These are phyloP conservation scores for Athene noctua DNA, from an alignment of 2,113 vertebrate species.

Conservation along the genomic window DNA sequence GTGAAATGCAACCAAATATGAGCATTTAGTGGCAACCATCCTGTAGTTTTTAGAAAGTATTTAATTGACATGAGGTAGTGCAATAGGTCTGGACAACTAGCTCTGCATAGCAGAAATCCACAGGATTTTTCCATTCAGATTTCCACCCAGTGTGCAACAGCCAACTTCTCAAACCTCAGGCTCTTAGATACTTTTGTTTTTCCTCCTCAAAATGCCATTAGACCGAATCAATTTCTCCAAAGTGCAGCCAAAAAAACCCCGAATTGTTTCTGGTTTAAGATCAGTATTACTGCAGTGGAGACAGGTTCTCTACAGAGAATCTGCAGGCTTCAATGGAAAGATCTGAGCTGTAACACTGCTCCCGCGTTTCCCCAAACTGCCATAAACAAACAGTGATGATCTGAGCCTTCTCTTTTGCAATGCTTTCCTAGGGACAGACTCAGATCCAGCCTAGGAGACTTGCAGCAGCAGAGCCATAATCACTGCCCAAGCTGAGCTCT, in stretches of 20 bases:
- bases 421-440: not conserved
- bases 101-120: not conserved
- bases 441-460: not conserved
- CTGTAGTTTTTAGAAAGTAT: not conserved
- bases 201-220: conserved; percentile 23
- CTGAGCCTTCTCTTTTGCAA: not conserved
- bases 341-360: accelerated
- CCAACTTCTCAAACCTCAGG: conserved; percentile 29
- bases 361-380: not conserved
- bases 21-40: not conserved
- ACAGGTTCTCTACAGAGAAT: not conserved
- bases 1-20: not conserved
- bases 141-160: not conserved
- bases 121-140: conserved; percentile 40
- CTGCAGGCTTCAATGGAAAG: not conserved
- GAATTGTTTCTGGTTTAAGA: not conserved
- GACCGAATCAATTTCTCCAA: conserved; percentile 8
- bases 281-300: not conserved
- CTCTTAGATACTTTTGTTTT: conserved; percentile 32
- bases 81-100: not conserved
- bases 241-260: not conserved
- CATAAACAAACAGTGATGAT: not conserved
- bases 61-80: not conserved
- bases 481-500: not conserved
- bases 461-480: not conserved